phyloP scores from a whole-genome alignment of 2,888 invertebrate species.

The Fragum sueziense region DNA sequence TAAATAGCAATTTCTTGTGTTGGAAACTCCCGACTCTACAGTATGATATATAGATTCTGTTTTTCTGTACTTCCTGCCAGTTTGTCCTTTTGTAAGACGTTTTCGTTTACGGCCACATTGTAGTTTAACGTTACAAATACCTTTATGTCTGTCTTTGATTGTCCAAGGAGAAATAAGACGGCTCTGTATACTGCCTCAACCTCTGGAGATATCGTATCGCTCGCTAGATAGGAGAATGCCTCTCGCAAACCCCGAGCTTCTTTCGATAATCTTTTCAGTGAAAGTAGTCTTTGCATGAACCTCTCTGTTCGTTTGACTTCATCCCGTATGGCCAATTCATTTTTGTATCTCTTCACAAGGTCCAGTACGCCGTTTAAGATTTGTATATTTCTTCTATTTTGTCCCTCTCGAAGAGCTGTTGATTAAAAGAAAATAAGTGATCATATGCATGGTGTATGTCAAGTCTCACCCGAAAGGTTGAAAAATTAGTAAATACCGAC shows the following conservation, averaged over 20 bases:
- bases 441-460: too few relatives aligned
- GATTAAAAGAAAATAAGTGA: not conserved
- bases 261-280: not conserved
- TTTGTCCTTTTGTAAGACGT: not conserved
- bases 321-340: constrained; percentile 1
- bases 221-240: not conserved
- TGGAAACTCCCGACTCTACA: not conserved
- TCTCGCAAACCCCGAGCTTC: not conserved
- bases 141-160: not conserved
- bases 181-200: not conserved
- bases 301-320: not conserved
- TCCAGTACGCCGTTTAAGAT: not conserved
- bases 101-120: not conserved
- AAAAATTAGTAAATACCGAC: not conserved
- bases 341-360: not conserved
- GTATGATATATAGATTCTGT: not conserved
- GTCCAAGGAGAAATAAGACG: not conserved
- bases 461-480: not conserved
- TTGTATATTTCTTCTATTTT: not conserved
- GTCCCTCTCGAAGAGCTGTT: not conserved
- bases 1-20: not conserved
- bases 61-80: not conserved
- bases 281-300: not conserved
- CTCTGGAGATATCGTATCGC: not conserved
- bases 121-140: not conserved